These are phyloP conservation scores for Oryzias melastigma DNA, from an alignment of 2,113 vertebrate species.

Conservation along the genomic window DNA sequence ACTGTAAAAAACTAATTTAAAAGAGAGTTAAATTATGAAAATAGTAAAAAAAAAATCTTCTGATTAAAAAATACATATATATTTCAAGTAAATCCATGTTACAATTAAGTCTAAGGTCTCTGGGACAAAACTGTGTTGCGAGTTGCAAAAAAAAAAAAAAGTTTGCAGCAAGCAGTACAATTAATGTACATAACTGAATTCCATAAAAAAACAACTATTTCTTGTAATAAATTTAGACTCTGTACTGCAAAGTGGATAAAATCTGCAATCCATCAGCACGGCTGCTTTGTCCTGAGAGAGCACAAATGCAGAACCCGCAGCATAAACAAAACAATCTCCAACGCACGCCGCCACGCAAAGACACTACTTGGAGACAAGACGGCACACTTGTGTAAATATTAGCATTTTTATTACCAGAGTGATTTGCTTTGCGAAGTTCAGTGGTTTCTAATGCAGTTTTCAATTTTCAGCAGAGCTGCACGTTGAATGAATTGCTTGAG, in stretches of 20 bases:
- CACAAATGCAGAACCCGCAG: background rate
- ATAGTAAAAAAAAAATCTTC: too few relatives aligned
- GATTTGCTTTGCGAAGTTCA: slow-evolving; percentile 57
- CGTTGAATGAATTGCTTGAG: slow-evolving; percentile 40
- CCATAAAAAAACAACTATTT: slow-evolving; percentile 8
- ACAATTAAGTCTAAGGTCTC: background rate
- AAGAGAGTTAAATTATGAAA: too few relatives aligned
- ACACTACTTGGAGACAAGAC: slow-evolving; percentile 17
- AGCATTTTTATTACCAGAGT: slow-evolving; percentile 57
- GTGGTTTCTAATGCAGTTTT: slow-evolving; percentile 48
- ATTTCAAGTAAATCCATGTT: too few relatives aligned
- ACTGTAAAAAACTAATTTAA: too few relatives aligned
- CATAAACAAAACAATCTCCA: slow-evolving; percentile 15
- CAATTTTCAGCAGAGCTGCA: slow-evolving; percentile 24
- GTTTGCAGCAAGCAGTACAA: slow-evolving; percentile 15
- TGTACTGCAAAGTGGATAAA: slow-evolving; percentile 18
- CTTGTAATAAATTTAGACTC: slow-evolving; percentile 40
- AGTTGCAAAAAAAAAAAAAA: background rate
- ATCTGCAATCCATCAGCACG: slow-evolving; percentile 37
- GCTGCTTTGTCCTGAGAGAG: slow-evolving; percentile 25
- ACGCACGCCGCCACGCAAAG: slow-evolving; percentile 18
- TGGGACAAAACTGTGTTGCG: slow-evolving; percentile 4
- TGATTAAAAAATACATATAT: too few relatives aligned
- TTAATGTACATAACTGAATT: slow-evolving; percentile 35
- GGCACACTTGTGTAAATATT: slow-evolving; percentile 39